A percentile compares a stretch with the other conserved stretches of the same genome.
phyloP scores from a whole-genome alignment of 2,797 vertebrate species.

The Micrastur ruficollis region DNA sequence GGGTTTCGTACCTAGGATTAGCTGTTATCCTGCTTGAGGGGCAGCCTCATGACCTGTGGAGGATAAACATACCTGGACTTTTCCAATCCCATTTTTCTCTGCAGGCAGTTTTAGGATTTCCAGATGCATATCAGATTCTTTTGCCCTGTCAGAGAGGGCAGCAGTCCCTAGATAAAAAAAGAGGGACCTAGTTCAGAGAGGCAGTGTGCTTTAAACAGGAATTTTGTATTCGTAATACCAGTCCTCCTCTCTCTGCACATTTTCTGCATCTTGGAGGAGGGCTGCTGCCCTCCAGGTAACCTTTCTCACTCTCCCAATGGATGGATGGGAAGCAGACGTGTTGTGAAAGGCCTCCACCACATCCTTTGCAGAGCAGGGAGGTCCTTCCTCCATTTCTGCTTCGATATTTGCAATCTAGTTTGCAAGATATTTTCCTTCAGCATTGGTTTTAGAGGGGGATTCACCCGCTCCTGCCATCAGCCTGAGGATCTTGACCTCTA shows the following conservation, averaged over 20 bases:
- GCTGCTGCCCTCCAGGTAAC: not conserved
- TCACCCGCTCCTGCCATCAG: not conserved
- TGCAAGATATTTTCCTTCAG: not conserved
- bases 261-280: not conserved
- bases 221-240: not conserved
- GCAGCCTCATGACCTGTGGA: not conserved
- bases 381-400: not conserved
- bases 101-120: not conserved
- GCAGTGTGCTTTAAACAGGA: not conserved
- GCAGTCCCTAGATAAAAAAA: not conserved
- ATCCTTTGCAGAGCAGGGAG: not conserved
- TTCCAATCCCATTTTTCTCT: not conserved
- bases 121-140: too few relatives aligned
- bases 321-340: not conserved
- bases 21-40: not conserved
- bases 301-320: not conserved
- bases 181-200: not conserved
- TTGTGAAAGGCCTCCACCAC: not conserved
- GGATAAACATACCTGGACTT: not conserved
- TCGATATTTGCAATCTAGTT: not conserved
- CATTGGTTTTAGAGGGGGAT: not conserved
- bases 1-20: not conserved
- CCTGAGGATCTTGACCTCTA: not conserved
- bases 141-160: not conserved
- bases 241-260: not conserved